phyloP scores from a whole-genome alignment of 2,888 invertebrate genomes.

The Oscheius sp. region DNA sequence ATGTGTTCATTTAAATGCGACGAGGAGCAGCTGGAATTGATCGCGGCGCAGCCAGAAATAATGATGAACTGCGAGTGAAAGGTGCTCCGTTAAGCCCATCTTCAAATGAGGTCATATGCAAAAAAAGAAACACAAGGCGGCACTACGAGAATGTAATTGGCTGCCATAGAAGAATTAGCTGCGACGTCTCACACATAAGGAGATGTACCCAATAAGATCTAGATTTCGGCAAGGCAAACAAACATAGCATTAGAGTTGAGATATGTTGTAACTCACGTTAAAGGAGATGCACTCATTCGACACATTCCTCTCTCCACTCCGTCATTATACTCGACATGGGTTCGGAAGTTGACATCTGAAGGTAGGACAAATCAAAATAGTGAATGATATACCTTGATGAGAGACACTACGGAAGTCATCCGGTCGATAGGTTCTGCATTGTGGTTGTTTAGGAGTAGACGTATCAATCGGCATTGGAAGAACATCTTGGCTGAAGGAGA shows the following conservation, averaged over 20 bases:
- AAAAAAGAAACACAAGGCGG: constrained; percentile 8
- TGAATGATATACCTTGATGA: neutral
- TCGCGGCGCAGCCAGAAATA: constrained; percentile 8
- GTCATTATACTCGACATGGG: neutral
- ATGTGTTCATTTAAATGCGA: constrained; percentile 12
- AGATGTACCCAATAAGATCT: neutral
- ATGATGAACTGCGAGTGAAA: constrained; percentile 1
- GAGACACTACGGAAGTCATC: constrained; percentile 3
- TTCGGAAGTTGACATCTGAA: neutral
- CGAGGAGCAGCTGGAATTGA: constrained; percentile 30
- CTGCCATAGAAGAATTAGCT: constrained; percentile 17
- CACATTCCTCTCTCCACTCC: constrained; percentile 8
- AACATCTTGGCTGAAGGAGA: constrained; percentile 17
- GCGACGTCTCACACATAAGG: neutral
- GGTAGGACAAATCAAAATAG: neutral
- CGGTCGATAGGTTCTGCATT: neutral
- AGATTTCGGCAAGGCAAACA: neutral
- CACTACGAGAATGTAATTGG: constrained; percentile 2
- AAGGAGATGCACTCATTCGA: constrained; percentile 9
- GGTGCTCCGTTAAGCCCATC: neutral
- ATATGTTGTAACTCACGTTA: constrained; percentile 5
- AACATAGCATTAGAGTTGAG: neutral
- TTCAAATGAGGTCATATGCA: neutral
- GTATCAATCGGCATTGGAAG: neutral
- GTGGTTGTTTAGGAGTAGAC: neutral